Percentiles rank a stretch among this genome's conserved stretches.
Evolutionary conservation across 1,140 invertebrate species (phyloP).

Genomic region (Capitella teleta): DNA sequence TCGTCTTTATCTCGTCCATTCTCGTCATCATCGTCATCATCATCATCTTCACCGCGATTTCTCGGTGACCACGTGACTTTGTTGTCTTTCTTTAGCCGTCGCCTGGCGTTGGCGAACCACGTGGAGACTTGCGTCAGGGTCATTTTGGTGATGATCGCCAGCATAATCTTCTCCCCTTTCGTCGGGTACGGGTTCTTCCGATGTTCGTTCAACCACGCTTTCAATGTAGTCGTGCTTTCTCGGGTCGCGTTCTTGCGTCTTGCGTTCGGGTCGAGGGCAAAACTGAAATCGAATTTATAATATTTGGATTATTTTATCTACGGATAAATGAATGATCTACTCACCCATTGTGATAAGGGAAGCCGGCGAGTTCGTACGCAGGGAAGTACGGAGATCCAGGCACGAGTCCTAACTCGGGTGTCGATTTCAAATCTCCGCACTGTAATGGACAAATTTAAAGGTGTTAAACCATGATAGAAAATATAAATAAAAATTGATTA

Average conservation of each 20-base stretch:
- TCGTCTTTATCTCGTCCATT: constrained; percentile 12
- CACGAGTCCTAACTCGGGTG: too few relatives aligned
- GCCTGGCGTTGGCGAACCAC: constrained; percentile 15
- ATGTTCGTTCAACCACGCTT: constrained; percentile 96
- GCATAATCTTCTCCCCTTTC: constrained; percentile 97
- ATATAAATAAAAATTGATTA: too few relatives aligned
- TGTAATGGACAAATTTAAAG: too few relatives aligned
- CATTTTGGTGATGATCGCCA: constrained; percentile 98
- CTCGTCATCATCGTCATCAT: constrained; percentile 49
- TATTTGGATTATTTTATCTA: too few relatives aligned
- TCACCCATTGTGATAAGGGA: too few relatives aligned
- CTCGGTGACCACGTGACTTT: constrained; percentile 98
- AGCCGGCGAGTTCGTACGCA: too few relatives aligned
- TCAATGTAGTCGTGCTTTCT: constrained; percentile 87
- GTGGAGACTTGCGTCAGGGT: constrained; percentile 74
- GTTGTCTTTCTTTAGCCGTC: constrained; percentile 84
- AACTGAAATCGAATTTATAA: neutral
- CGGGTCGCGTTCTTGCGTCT: constrained; percentile 89
- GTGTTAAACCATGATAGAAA: too few relatives aligned
- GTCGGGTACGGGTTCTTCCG: constrained; percentile 98
- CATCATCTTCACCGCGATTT: constrained; percentile 83
- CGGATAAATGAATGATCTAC: too few relatives aligned
- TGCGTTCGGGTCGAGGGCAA: constrained; percentile 47
- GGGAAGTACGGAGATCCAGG: too few relatives aligned
- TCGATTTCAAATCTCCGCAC: too few relatives aligned